Evolutionary conservation across 1,140 invertebrate genomes (phyloP), one percentile per base, ranked within the genome.

Genomic region (Cyclargus thomasi): DNA sequence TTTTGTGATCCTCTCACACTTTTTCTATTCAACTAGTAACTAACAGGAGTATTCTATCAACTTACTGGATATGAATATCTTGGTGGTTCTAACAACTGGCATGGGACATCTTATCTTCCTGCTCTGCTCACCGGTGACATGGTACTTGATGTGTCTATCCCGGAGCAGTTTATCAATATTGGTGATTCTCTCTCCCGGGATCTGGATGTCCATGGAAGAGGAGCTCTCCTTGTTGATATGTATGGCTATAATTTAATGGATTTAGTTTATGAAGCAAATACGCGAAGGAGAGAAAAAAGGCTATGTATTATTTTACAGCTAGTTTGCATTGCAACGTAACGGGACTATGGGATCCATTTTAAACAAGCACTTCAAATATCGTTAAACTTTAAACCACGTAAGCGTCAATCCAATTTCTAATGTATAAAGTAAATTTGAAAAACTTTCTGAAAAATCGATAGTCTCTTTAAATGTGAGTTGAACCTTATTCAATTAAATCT

Each of bases 141-240:
- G 80, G 47, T 73, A 90, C 0, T 21, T 7, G 14, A 90, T 90
- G 17, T 82, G 76, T 64, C 86, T 75, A 16, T 84, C 81, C 7
- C 67, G 65, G 17, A 90, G 71, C 2, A 90, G 62, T 22, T 84
- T 88, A 23, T 81, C 75, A 16, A 90, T 65, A 65, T 86, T 81
- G 67, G 81, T 74, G 7, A 66, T 64, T 20, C 82, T 67, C 3
- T 65, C 75, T 0, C 76, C 79, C 14, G 86, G 82, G 39, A 90
- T 81, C 70, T 82, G 74, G 11, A 90, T 67, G 20, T 87, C 77
- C 76, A 88, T 81, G 7, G 65, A 63, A 36, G 55, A 74, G 1
- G 72, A 63, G 62, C 67, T 39, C 59, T 82, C 82, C 59, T 77
- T 79, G 68, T 69, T 78, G 18, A 90, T 88, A 53, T 71, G 81